Conservation (phyloP, 53 echinoderm and acorn worm species). For the Stichopus horrens region DNA sequence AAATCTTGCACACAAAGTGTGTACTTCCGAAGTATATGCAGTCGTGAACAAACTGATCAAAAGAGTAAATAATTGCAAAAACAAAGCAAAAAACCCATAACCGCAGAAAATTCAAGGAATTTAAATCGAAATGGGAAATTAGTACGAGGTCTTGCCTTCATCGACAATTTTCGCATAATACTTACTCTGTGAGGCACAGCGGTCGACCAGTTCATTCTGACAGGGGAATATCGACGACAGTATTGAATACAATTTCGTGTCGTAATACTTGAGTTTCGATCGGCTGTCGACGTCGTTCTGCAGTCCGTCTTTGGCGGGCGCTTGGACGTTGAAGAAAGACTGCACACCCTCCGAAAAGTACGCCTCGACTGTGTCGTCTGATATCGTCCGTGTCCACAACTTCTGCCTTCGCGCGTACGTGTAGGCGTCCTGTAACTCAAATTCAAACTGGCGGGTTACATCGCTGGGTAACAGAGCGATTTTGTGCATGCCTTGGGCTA, state of each 20-base stretch:
- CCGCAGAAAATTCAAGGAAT: too few species aligned
- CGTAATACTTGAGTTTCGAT: conserved; percentile 57
- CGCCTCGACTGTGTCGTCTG: conserved; percentile 57
- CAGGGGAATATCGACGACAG: conserved; percentile 66
- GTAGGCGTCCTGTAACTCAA: conserved; percentile 64
- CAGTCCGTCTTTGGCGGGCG: conserved; percentile 42
- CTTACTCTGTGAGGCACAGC: conserved; percentile 52
- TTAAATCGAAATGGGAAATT: too few species aligned
- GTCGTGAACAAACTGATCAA: too few species aligned
- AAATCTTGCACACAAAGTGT: too few species aligned
- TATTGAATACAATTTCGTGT: conserved; percentile 53
- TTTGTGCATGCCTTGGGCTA: conserved; percentile 76
- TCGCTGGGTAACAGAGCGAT: conserved; percentile 49
- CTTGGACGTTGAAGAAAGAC: conserved; percentile 61
- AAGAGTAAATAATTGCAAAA: too few species aligned
- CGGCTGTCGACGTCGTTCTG: conserved; percentile 60
- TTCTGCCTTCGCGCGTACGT: conserved; percentile 59
- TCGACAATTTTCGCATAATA: background rate
- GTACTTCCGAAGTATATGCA: too few species aligned
- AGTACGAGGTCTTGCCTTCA: too few species aligned
- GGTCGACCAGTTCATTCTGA: conserved; percentile 58
- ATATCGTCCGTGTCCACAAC: conserved; percentile 58
- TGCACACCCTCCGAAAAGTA: conserved; percentile 77
- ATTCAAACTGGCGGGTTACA: conserved; percentile 47
- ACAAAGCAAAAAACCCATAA: too few species aligned